Evolutionary conservation across 2,113 vertebrate genomes (phyloP), one percentile per base, ranked within the genome.

Genomic region (Heptranchias perlo): DNA sequence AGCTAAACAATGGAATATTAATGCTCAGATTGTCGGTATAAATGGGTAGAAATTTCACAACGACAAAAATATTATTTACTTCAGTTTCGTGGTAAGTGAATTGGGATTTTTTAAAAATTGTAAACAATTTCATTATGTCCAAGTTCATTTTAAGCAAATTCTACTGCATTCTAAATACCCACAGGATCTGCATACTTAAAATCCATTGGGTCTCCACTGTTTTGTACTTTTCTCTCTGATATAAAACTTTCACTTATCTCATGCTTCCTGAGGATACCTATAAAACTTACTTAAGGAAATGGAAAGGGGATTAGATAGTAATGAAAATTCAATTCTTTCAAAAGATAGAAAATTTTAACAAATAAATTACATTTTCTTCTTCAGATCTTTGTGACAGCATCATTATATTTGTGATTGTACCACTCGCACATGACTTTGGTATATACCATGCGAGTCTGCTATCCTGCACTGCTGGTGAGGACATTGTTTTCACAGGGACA

Each of bases 1-100:
- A 65, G 23, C 62, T 94, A 47, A 67, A 94, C 92, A 94, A 94
- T 67, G 21, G 92, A 94, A 94, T 47, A 94, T 65, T 65, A 65
- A 65, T 47, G 61, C 92, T 94, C 62, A 44, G 92, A 65, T 94
- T 39, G 11, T 13, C 1, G n/a, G 28, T 13, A n/a, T 94, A 94
- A 94, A 65, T 62, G 23, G 92, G 21, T 65, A 28, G 39, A n/a
- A 94, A 94, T 94, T 44, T 44, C n/a, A 94, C 49, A 44, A 65
- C 39, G 16, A 64, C 61, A 6, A 10, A 35, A 52, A 54, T 52
- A 25, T 89, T 64, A 94, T 94, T 91, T 65, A 44, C 39, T 39
- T 65, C 92, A 47, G 62, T 65, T 65, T 67, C 16, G 47, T 47
- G n/a, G 21, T 64, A 94, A 65, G 92, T 44, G 62, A 94, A 94